Percentiles rank a stretch among this genome's conserved stretches.
Conservation (phyloP, 2,113 vertebrate genomes). For the Clinocottus analis region DNA sequence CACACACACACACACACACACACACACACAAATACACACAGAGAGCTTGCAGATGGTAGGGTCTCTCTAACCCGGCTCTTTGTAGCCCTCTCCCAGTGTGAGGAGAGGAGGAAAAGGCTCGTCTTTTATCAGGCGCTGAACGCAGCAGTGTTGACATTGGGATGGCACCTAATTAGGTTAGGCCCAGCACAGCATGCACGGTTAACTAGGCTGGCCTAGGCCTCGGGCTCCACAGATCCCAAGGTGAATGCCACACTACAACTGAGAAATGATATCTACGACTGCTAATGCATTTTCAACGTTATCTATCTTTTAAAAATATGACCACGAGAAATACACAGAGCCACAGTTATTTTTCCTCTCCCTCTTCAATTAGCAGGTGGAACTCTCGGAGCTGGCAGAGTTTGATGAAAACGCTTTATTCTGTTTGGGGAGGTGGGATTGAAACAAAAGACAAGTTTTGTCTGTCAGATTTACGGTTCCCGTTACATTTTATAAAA, state of each 20-base stretch:
- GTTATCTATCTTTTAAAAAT: conserved; percentile 57
- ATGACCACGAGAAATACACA: conserved; percentile 25
- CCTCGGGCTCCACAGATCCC: conserved; percentile 75
- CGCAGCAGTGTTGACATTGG: conserved; percentile 79
- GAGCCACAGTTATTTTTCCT: not conserved
- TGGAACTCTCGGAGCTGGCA: conserved; percentile 18
- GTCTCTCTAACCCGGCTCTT: conserved; percentile 62
- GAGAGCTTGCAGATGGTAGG: conserved; percentile 73
- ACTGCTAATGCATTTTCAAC: conserved; percentile 56
- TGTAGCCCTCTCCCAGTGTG: conserved; percentile 68
- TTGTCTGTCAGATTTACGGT: conserved; percentile 3
- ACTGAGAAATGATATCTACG: conserved; percentile 58
- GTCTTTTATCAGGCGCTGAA: conserved; percentile 73
- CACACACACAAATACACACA: conserved; percentile 36
- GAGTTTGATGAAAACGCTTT: conserved; percentile 22
- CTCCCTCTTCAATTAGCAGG: conserved; percentile 35
- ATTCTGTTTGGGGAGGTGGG: conserved; percentile 21
- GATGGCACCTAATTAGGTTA: conserved; percentile 82
- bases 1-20: conserved; percentile 21
- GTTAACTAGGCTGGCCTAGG: conserved; percentile 78
- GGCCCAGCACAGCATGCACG: conserved; percentile 74
- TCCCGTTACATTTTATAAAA: not conserved
- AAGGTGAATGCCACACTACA: conserved; percentile 70
- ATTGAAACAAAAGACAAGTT: conserved; percentile 35
- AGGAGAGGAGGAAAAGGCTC: conserved; percentile 62